A percentile compares a stretch with the other conserved stretches of the same genome.
Conservation (phyloP, 1,140 invertebrate genomes). For the Meloidogyne floridensis region DNA sequence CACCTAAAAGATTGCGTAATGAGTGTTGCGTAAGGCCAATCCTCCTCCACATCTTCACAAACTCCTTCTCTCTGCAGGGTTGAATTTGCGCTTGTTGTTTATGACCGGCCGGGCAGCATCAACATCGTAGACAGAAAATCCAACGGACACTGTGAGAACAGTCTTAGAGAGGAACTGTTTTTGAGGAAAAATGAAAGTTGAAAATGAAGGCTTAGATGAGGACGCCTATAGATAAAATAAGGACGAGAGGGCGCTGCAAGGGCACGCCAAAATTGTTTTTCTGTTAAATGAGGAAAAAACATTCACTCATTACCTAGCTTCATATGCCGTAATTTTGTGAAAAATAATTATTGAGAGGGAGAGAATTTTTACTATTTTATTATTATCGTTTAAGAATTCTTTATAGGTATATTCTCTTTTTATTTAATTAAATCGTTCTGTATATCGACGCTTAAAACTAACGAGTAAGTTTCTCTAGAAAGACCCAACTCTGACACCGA, state of each 20-base stretch:
- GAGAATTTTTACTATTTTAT: no score
- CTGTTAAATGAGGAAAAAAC: neutral
- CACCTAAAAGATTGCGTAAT: constrained; percentile 7
- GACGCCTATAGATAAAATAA: neutral
- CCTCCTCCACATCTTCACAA: neutral
- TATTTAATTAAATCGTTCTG: no score
- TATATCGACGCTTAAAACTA: no score
- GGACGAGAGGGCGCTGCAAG: constrained; percentile 4
- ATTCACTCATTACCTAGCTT: neutral
- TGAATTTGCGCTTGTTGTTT: constrained; percentile 5
- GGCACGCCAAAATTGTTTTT: neutral
- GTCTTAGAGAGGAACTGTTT: neutral
- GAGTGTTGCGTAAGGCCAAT: constrained; percentile 5
- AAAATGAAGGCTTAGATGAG: neutral
- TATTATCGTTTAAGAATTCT: no score
- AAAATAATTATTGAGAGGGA: neutral
- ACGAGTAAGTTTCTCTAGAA: no score
- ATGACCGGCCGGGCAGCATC: neutral
- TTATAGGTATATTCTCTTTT: no score
- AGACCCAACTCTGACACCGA: no score
- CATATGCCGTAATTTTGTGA: neutral
- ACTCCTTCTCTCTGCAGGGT: neutral
- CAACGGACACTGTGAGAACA: neutral
- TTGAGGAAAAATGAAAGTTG: neutral
- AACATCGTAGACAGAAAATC: neutral